Conservation (phyloP, 2,888 invertebrate species). For the Isoperla grammatica region DNA sequence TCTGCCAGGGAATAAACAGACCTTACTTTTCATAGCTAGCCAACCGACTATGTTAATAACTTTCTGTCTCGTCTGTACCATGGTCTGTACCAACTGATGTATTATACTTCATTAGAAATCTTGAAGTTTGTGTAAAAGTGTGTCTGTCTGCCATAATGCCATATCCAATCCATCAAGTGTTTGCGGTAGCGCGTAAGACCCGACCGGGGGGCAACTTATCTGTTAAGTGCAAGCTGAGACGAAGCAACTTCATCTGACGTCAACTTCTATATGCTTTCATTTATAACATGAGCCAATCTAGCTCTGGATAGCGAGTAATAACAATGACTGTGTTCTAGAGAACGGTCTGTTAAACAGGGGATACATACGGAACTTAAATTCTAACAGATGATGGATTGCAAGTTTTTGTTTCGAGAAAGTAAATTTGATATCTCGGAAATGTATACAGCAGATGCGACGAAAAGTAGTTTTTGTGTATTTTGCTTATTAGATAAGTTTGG, state of each 20-base stretch:
- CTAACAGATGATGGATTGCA: no score
- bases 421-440: no score
- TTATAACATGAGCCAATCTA: constrained; percentile 8
- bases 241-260: constrained; percentile 11
- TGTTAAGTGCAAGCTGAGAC: constrained; percentile 7
- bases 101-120: constrained; percentile 6
- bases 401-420: no score
- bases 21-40: no score
- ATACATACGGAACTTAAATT: background rate
- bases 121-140: constrained; percentile 19
- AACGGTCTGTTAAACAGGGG: background rate
- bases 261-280: constrained; percentile 10
- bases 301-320: no score
- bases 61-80: background rate
- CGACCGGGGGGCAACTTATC: background rate
- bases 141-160: constrained; percentile 21
- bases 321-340: background rate
- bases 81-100: background rate
- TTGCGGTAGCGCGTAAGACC: background rate
- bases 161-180: constrained; percentile 21
- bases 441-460: no score
- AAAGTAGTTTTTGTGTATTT: no score
- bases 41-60: no score
- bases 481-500: no score
- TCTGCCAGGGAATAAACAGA: no score